Evolutionary conservation across 2,888 invertebrate genomes (phyloP).

Genomic region (Drosophila paranaensis): DNA sequence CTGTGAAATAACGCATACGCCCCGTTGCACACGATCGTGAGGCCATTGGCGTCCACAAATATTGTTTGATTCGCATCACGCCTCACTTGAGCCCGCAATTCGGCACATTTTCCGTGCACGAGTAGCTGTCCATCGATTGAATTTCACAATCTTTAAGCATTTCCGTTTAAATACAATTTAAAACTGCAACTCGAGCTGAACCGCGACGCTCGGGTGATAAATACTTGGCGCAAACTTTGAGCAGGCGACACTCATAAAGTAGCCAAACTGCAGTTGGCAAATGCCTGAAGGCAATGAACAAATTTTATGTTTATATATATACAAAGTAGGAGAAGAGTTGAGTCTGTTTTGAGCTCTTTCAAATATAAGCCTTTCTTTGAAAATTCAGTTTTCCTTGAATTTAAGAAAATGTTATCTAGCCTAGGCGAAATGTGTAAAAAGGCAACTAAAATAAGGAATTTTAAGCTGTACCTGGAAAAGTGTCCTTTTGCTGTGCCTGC

Average conservation of each 20-base stretch:
- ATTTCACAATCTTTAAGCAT: not conserved
- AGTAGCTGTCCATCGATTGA: conserved; percentile 9
- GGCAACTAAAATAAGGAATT: not conserved
- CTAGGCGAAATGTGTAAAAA: not conserved
- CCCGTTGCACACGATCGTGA: conserved; percentile 20
- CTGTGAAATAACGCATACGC: conserved; percentile 39
- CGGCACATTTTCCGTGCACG: conserved; percentile 18
- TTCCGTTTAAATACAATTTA: conserved; percentile 26
- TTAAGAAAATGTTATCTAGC: not conserved
- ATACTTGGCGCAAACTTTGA: conserved; percentile 5
- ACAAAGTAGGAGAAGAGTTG: not conserved
- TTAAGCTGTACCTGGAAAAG: conserved; percentile 17
- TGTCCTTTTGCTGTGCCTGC: conserved; percentile 23
- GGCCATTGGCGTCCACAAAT: conserved; percentile 28
- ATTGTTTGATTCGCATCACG: conserved; percentile 32
- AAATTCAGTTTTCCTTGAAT: not conserved
- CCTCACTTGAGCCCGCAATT: conserved; percentile 27
- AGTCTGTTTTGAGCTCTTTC: not conserved
- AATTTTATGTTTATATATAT: conserved; percentile 1
- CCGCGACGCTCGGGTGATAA: not conserved
- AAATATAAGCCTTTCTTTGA: not conserved
- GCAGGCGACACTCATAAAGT: not conserved
- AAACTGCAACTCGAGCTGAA: conserved; percentile 12
- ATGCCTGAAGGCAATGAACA: conserved; percentile 8
- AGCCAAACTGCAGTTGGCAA: conserved; percentile 2